Evolutionary conservation across 2,113 vertebrate genomes (phyloP), one percentile per base, ranked within the genome.

Genomic region (Eclectus roratus): DNA sequence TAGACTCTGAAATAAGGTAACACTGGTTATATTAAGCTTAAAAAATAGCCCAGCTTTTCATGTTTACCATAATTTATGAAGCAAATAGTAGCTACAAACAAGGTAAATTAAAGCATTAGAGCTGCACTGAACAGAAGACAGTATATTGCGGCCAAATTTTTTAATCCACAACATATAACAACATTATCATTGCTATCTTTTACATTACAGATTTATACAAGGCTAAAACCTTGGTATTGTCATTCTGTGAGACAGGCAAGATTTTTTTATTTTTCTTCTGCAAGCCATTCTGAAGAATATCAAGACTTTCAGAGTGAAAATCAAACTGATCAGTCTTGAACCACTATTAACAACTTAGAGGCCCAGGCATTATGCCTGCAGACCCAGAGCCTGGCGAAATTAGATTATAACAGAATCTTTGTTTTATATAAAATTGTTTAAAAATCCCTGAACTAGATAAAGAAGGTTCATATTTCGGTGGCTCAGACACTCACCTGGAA

Each of bases 1-100:
- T 93, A 94, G 91, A 96, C 90, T 95, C 94, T 63, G 76, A 95
- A 97, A 96, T 86, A 96, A 96, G 94, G 82, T 65, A 73, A 88
- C 21, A 52, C 41, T 85, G 58, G 91, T 95, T 96, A 88, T 80
- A 74, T 88, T 46, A 73, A 85, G 61, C 47, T 85, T 94, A 76
- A 94, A 91, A 88, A 94, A 92, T 25, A n/a, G 65, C 76, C 25
- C 20, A 61, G 58, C 91, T 95, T 95, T 96, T 81, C 86, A 83
- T 55, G 56, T 87, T 93, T 79, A 78, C 85, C 68, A n/a, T 83
- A 80, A 94, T 81, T 94, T 76, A 82, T 72, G 86, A 88, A 93
- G 76, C 68, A 94, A 94, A 89, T 19, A 85, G 60, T 71, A 61
- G 29, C 70, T 53, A 33, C 70, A 80, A 78, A 85, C 80, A 83